Evolutionary conservation across 2,888 invertebrate genomes (phyloP).

Genomic region (Epinotia nisella): DNA sequence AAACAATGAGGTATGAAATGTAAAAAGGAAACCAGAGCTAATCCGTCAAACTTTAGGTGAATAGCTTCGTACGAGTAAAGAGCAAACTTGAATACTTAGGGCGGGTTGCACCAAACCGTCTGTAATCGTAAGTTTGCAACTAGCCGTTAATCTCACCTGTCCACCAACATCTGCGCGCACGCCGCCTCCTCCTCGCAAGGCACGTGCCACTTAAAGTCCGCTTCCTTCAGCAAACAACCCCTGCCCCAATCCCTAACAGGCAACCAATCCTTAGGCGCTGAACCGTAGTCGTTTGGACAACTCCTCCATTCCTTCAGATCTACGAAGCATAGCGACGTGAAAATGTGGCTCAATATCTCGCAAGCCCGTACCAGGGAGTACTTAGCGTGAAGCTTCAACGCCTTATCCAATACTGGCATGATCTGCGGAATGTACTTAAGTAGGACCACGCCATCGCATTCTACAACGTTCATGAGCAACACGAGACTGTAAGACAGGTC

Average conservation of each 20-base stretch:
- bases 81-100: too few relatives aligned
- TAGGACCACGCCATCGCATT: conserved; percentile 87
- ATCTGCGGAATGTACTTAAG: conserved; percentile 87
- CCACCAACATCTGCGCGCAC: conserved; percentile 87
- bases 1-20: too few relatives aligned
- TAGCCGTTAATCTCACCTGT: conserved; percentile 72
- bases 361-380: conserved; percentile 87
- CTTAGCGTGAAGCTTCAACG: conserved; percentile 88
- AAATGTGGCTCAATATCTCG: conserved; percentile 85
- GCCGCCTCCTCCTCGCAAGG: conserved; percentile 89
- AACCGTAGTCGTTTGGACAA: conserved; percentile 84
- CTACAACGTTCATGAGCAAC: conserved; percentile 88
- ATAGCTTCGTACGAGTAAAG: too few relatives aligned
- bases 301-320: conserved; percentile 87
- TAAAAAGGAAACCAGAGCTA: neutral
- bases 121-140: too few relatives aligned
- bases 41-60: neutral
- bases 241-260: conserved; percentile 93
- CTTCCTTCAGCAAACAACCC: conserved; percentile 86
- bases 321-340: conserved; percentile 85
- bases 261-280: conserved; percentile 87
- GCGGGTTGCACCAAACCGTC: too few relatives aligned
- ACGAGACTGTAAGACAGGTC: conserved; percentile 91
- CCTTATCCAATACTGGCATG: conserved; percentile 87
- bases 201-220: conserved; percentile 90